Evolutionary conservation across 2,797 vertebrate genomes (phyloP).

Genomic region (Acipenser oxyrinchus): DNA sequence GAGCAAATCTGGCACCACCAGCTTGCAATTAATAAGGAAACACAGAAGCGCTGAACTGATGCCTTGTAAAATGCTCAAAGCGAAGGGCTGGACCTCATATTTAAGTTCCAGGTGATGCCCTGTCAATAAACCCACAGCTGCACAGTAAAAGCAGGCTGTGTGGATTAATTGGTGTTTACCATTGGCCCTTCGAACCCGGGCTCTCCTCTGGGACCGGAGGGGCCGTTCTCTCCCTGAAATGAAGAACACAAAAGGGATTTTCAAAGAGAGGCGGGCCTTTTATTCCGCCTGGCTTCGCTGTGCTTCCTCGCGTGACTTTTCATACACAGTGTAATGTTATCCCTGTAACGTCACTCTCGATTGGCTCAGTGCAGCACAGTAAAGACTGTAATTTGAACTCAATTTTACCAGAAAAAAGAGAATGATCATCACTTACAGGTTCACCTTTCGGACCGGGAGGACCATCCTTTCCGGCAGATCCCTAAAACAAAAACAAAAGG

Average conservation of each 20-base stretch:
- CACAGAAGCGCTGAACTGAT: too few species aligned
- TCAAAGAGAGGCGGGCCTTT: not conserved
- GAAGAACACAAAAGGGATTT: not conserved
- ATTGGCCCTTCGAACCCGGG: conserved; percentile 65
- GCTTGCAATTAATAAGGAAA: too few species aligned
- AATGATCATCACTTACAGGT: conserved; percentile 47
- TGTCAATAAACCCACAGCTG: too few species aligned
- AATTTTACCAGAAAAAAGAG: not conserved
- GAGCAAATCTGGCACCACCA: too few species aligned
- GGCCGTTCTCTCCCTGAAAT: conserved; percentile 59
- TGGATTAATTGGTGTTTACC: conserved; percentile 50
- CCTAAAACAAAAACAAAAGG: conserved; percentile 47
- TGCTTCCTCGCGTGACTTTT: too few species aligned
- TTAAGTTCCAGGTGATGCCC: too few species aligned
- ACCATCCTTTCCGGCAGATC: conserved; percentile 57
- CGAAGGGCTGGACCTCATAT: too few species aligned
- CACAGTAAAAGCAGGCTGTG: too few species aligned
- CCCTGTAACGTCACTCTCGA: too few species aligned
- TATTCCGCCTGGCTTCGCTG: not conserved
- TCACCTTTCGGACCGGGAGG: conserved; percentile 68
- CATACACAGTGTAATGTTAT: too few species aligned
- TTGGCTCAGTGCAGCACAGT: not conserved
- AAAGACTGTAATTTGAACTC: not conserved
- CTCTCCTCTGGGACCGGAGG: conserved; percentile 58
- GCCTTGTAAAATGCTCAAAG: too few species aligned